These are phyloP conservation scores for Strigamia maritima DNA, from an alignment of 2,888 invertebrate genomes.

Conservation along the genomic window DNA sequence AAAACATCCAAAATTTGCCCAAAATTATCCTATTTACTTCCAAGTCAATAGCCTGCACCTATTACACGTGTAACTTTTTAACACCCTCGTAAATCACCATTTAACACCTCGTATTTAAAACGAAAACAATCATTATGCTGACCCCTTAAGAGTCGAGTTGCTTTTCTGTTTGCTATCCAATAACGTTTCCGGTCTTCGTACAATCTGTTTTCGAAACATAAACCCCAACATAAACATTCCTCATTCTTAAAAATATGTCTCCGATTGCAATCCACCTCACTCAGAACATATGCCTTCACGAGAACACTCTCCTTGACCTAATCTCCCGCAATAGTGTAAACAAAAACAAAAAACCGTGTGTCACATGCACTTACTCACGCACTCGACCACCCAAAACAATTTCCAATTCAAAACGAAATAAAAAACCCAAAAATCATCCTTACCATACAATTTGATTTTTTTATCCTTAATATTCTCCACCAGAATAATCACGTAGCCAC, in stretches of 20 bases:
- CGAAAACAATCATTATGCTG: background rate
- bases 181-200: background rate
- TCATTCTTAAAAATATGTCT: background rate
- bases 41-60: too few species aligned
- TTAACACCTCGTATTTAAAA: background rate
- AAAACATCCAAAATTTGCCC: too few species aligned
- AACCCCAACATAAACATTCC: background rate
- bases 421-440: slow-evolving; percentile 9
- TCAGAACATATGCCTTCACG: too few species aligned
- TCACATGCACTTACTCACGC: background rate
- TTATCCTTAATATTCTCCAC: slow-evolving; percentile 84
- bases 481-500: slow-evolving; percentile 91
- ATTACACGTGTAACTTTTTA: background rate
- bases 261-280: background rate
- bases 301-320: slow-evolving; percentile 12
- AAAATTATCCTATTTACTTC: too few species aligned
- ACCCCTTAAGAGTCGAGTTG: background rate
- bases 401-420: background rate
- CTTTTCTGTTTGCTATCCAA: slow-evolving; percentile 5
- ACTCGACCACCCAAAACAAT: background rate
- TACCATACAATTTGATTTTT: slow-evolving; percentile 88
- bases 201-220: background rate
- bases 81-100: background rate
- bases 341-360: background rate
- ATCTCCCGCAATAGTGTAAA: background rate